A percentile compares a stretch with the other conserved stretches of the same genome.
These are phyloP conservation scores for Lysandra coridon DNA, from an alignment of 2,888 invertebrate species.

Conservation along the genomic window DNA sequence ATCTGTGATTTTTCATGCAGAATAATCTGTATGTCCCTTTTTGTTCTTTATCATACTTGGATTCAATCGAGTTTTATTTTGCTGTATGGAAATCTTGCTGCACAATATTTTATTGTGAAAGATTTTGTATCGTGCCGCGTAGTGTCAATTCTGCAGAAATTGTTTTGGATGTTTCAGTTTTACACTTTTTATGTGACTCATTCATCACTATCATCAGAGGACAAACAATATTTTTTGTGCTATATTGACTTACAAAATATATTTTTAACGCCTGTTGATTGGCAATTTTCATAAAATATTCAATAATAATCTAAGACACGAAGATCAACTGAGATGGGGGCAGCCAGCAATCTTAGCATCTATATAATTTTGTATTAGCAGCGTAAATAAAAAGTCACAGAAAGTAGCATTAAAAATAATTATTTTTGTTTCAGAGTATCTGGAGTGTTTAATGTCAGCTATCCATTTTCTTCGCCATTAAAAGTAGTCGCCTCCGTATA, in stretches of 20 bases:
- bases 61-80: constrained; percentile 26
- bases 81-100: constrained; percentile 23
- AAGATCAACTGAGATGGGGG: too few relatives aligned
- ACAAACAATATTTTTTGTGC: background rate
- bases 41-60: constrained; percentile 32
- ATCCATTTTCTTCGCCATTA: constrained; percentile 32
- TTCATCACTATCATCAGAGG: background rate
- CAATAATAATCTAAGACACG: background rate
- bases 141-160: constrained; percentile 9
- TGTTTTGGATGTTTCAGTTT: background rate
- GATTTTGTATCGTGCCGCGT: background rate
- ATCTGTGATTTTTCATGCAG: constrained; percentile 39
- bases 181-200: background rate
- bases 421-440: constrained; percentile 31
- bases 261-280: too few relatives aligned
- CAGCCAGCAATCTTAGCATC: background rate
- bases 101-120: constrained; percentile 17
- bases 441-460: constrained; percentile 32
- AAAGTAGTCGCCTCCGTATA: constrained; percentile 39
- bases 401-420: constrained; percentile 31
- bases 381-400: constrained; percentile 23
- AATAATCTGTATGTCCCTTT: constrained; percentile 34
- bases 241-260: too few relatives aligned
- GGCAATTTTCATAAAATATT: background rate
- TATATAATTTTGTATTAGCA: background rate